Evolutionary conservation across 1,140 invertebrate genomes (phyloP).

Genomic region (Cyclina sinensis): DNA sequence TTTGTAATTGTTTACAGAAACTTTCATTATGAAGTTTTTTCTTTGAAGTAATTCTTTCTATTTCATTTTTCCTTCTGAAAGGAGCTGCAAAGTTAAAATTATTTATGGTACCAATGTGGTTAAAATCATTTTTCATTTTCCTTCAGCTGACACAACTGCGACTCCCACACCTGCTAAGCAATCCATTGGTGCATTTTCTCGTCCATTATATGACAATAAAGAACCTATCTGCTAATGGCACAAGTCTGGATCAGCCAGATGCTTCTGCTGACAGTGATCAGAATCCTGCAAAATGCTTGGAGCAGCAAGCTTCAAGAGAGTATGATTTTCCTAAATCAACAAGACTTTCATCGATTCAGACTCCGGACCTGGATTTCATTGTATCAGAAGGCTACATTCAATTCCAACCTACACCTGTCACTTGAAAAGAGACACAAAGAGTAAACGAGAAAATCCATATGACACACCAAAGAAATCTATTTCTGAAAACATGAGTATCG

Average conservation of each 20-base stretch:
- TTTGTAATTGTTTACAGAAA: too few relatives aligned
- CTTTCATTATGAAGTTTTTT: too few relatives aligned
- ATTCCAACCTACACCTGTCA: neutral
- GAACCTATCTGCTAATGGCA: neutral
- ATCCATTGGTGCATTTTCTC: neutral
- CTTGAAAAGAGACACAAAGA: neutral
- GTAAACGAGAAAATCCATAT: neutral
- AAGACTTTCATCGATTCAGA: neutral
- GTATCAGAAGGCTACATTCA: neutral
- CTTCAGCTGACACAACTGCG: neutral
- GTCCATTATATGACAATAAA: conserved; percentile 10
- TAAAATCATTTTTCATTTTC: neutral
- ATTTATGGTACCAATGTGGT: too few relatives aligned
- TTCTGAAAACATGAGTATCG: neutral
- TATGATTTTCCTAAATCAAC: conserved; percentile 37
- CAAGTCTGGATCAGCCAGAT: conserved; percentile 10
- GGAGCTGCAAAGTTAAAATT: too few relatives aligned
- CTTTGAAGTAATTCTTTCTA: too few relatives aligned
- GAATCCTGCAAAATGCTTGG: neutral
- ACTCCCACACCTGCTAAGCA: neutral
- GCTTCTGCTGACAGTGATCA: conserved; percentile 26
- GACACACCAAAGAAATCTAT: neutral
- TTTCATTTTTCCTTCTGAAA: too few relatives aligned
- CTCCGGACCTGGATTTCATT: neutral
- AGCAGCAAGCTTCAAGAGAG: neutral